Percentiles rank a stretch among this genome's conserved stretches.
phyloP scores from a whole-genome alignment of 2,797 vertebrate genomes.

The Diplodus sargus region DNA sequence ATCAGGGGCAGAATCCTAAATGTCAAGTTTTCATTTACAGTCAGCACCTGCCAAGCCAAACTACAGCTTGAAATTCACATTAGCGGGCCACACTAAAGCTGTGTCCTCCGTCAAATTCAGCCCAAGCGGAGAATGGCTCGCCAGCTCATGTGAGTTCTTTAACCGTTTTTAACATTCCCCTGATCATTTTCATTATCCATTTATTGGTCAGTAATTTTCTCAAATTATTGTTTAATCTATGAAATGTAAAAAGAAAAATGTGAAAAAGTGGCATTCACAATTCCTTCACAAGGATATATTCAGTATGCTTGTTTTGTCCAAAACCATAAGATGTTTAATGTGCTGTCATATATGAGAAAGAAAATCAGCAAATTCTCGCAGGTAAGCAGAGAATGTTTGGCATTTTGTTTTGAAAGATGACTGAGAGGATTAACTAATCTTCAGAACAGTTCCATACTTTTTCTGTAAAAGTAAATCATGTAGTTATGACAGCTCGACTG shows the following conservation, averaged over 20 bases:
- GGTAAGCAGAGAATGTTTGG: too few relatives aligned
- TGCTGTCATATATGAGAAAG: too few relatives aligned
- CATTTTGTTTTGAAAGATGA: too few relatives aligned
- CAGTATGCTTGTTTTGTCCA: not conserved
- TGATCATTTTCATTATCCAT: accelerated
- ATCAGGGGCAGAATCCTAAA: not conserved
- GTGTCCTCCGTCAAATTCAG: conserved; percentile 99
- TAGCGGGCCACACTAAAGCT: conserved; percentile 98
- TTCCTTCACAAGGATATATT: not conserved
- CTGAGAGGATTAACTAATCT: too few relatives aligned
- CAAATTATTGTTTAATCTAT: accelerated
- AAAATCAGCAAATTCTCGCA: too few relatives aligned
- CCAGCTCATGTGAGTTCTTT: conserved; percentile 92
- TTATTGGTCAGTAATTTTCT: not conserved
- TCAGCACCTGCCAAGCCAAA: conserved; percentile 96
- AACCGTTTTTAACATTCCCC: too few relatives aligned
- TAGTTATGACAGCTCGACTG: too few relatives aligned
- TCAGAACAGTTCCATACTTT: too few relatives aligned
- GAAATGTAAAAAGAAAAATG: not conserved
- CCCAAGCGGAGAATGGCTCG: conserved; percentile 98
- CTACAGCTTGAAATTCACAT: conserved; percentile 96
- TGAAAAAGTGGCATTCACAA: not conserved
- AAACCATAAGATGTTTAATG: not conserved
- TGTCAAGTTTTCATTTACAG: conserved; percentile 73
- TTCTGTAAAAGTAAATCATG: not conserved